Percentiles rank a stretch among this genome's conserved stretches.
These are phyloP conservation scores for Mythimna albipuncta DNA, from an alignment of 2,888 invertebrate species.

Conservation along the genomic window DNA sequence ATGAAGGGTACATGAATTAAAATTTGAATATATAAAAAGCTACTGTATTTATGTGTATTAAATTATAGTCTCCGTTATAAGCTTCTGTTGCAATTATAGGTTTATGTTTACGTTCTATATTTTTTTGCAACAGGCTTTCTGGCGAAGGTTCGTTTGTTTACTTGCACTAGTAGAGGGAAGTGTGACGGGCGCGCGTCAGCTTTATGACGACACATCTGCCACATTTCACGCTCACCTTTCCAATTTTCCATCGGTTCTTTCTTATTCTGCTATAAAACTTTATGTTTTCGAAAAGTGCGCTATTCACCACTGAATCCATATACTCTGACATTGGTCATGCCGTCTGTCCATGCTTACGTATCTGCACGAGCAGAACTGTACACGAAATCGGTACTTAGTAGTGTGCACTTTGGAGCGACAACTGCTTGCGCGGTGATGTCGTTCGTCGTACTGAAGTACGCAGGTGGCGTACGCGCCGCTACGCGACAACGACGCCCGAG, in stretches of 20 bases:
- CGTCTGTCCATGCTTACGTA: slow-evolving; percentile 75
- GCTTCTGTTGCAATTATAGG: slow-evolving; percentile 19
- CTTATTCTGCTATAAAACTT: slow-evolving; percentile 85
- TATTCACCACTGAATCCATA: slow-evolving; percentile 79
- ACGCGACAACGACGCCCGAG: slow-evolving; percentile 70
- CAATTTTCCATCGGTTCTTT: slow-evolving; percentile 85
- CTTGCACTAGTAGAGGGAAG: slow-evolving; percentile 6
- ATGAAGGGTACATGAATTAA: slow-evolving; percentile 28
- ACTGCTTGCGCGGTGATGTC: slow-evolving; percentile 49
- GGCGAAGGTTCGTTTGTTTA: background rate
- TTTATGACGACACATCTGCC: slow-evolving; percentile 83
- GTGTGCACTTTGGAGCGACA: slow-evolving; percentile 56
- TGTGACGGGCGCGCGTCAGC: slow-evolving; percentile 61
- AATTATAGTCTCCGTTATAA: slow-evolving; percentile 9
- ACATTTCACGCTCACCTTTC: slow-evolving; percentile 87
- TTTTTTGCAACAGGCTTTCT: slow-evolving; percentile 19
- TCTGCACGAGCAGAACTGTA: slow-evolving; percentile 62
- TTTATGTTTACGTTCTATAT: slow-evolving; percentile 8
- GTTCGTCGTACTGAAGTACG: slow-evolving; percentile 63
- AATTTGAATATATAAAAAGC: slow-evolving; percentile 36
- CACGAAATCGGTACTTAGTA: slow-evolving; percentile 63
- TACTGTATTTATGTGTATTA: slow-evolving; percentile 37
- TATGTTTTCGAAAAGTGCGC: slow-evolving; percentile 83
- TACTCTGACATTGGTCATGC: slow-evolving; percentile 85
- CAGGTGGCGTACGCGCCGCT: slow-evolving; percentile 74